A percentile compares a stretch with the other conserved stretches of the same genome.
Evolutionary conservation across 2,888 invertebrate species (phyloP).

Genomic region (Drosophila mercatorum): DNA sequence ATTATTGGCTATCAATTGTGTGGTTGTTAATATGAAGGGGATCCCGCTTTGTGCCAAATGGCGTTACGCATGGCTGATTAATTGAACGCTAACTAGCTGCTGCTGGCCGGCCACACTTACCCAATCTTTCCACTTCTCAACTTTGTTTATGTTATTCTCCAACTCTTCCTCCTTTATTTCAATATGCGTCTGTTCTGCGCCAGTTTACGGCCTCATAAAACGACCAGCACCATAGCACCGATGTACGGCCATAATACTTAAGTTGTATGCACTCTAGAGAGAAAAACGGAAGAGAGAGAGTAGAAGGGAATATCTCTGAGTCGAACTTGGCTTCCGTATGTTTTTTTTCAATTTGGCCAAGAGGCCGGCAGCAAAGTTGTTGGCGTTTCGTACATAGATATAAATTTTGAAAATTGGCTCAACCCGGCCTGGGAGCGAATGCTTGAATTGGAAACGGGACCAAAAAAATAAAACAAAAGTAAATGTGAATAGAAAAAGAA

Average conservation of each 20-base stretch:
- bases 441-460: conserved; percentile 51
- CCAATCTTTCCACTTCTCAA: not conserved
- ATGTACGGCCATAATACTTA: conserved; percentile 72
- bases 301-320: not conserved
- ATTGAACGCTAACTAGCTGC: conserved; percentile 51
- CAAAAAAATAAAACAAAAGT: not conserved
- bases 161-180: conserved; percentile 15
- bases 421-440: conserved; percentile 53
- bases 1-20: conserved; percentile 67
- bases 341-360: conserved; percentile 55
- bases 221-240: conserved; percentile 38
- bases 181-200: conserved; percentile 46
- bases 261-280: conserved; percentile 68
- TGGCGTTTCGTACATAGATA: conserved; percentile 70
- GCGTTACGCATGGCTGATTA: conserved; percentile 73
- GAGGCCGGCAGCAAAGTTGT: conserved; percentile 55
- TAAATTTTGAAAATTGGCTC: conserved; percentile 76
- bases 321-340: conserved; percentile 47
- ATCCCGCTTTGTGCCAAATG: conserved; percentile 73
- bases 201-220: conserved; percentile 72
- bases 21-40: conserved; percentile 25
- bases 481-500: not conserved
- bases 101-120: conserved; percentile 15
- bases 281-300: not conserved
- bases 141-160: conserved; percentile 17